Evolutionary conservation across 2,888 invertebrate genomes (phyloP).

Genomic region (Dryocosmus kuriphilus): DNA sequence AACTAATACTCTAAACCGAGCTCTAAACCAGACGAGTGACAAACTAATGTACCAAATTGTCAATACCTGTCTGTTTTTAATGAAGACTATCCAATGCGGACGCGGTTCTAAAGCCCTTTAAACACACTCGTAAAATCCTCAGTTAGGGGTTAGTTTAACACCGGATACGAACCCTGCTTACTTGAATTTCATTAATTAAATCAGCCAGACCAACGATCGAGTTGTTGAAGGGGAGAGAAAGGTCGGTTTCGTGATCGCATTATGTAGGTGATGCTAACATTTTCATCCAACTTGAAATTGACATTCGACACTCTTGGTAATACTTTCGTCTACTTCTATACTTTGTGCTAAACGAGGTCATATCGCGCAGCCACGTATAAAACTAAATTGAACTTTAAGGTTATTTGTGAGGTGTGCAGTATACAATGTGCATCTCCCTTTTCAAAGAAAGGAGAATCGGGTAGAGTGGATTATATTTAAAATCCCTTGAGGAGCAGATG

Average conservation of each 20-base stretch:
- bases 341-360: conserved; percentile 5
- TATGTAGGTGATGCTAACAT: conserved; percentile 36
- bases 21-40: not conserved
- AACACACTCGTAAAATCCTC: conserved; percentile 16
- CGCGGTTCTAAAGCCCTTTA: conserved; percentile 31
- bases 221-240: conserved; percentile 23
- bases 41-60: not conserved
- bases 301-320: conserved; percentile 33
- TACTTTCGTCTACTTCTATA: conserved; percentile 9
- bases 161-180: conserved; percentile 22
- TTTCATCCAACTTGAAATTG: conserved; percentile 37
- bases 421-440: not conserved
- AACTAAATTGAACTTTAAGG: conserved; percentile 26
- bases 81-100: conserved; percentile 31
- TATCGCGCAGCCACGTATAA: conserved; percentile 1
- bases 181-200: conserved; percentile 40
- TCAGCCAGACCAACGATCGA: conserved; percentile 37
- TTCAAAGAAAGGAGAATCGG: not conserved
- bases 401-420: not conserved
- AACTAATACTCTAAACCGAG: too few species aligned
- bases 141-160: conserved; percentile 27
- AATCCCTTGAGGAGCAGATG: not conserved
- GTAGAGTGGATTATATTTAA: not conserved
- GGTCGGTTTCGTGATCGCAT: conserved; percentile 39
- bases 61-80: not conserved